Base-by-base conservation (phyloP, 2,113 vertebrate genomes). In the Pollimyrus isidori region DNA sequence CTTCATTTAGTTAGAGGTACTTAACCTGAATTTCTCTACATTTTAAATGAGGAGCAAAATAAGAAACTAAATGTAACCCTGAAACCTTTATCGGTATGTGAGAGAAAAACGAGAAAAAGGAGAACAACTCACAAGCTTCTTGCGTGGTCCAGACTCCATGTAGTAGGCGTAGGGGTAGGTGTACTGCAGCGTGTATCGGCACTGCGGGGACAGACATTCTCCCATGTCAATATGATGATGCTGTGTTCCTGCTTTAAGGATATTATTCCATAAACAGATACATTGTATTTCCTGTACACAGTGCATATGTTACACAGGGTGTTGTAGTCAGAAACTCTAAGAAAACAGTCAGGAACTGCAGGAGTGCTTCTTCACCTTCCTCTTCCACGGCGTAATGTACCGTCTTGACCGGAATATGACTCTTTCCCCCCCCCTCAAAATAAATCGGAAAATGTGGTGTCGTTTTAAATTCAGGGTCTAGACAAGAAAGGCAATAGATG, bases 141-240 rank as follows among this genome's bases (percentile, higher is more conserved):
- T 99, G 93, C 98, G 96, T 45, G 98, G 98, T 73, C 98, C 98
- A 49, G 98, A 99, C 93, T 99, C 98, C 98, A 99, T 99, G 96
- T 99, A 99, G 95, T 99, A 99, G 90, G 98, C 98, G 53, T 99
- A 99, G 0, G 98, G 98, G 92, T 99, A 99, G 13, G 98, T 99
- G 89, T 99, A 99, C 93, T 99, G 98, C 95, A 99, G 95, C 23
- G 98, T 99, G 92, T 99, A 99, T 91, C 98, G 98, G 95, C 98
- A 99, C 98, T 99, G 91, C 90, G 91, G 85, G 88, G 86, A 89
- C 19, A 48, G 88, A 30, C 90, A 30, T 73, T 35, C 87, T 13
- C 88, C 21, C 82, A 1, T 69, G 30, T 87, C 17, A 19, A 10
- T 4, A 86, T 65, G 23, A 48, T n/a, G 6, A 42, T 3, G 6